Evolutionary conservation across 2,888 invertebrate species (phyloP), one percentile per base, ranked within the genome.

Genomic region (Tenthredo mesomela): DNA sequence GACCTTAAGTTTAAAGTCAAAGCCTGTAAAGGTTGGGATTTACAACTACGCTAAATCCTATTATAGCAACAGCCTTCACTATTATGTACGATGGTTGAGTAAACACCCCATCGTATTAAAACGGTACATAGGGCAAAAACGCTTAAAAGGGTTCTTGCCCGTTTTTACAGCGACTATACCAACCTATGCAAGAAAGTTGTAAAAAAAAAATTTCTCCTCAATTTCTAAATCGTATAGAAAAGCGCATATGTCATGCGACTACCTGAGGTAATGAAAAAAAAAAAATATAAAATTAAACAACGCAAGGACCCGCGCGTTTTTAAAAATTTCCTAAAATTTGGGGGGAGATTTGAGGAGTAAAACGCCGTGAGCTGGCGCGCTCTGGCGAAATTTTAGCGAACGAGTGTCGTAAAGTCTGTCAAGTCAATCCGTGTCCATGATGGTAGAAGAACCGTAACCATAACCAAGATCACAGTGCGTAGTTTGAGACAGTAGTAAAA

Each of bases 391-490:
- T 7, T 47, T 9, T 29, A 21, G 0, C 0, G 18, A 67, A 82
- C 21, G 9, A 73, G n/a, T 43, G n/a, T 9, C 9, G 4, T 25
- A 47, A 47, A 47, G 10, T 33, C 82, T 67, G 82, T 70, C 47
- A 47, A 80, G n/a, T n/a, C n/a, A n/a, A n/a, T n/a, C n/a, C n/a
- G n/a, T n/a, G n/a, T 40, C 80, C 80, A 61, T 40, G 58, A 80
- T 80, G 80, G 80, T 37, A 21, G 61, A 80, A 80, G 58, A 80
- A 61, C 61, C 21, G 40, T 80, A 80, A 80, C 80, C 43, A 80
- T 80, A 80, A 80, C 80, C 58, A 80, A 80, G 33, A 80, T 37
- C n/a, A 7, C 73, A 80, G 58, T 80, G 61, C 80, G 61, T 61
- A 61, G 80, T 80, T 80, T 40, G 80, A 61, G 21, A 21, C 15